phyloP scores from a whole-genome alignment of 2,888 invertebrate species.

The Acanthococcus lagerstroemiae region DNA sequence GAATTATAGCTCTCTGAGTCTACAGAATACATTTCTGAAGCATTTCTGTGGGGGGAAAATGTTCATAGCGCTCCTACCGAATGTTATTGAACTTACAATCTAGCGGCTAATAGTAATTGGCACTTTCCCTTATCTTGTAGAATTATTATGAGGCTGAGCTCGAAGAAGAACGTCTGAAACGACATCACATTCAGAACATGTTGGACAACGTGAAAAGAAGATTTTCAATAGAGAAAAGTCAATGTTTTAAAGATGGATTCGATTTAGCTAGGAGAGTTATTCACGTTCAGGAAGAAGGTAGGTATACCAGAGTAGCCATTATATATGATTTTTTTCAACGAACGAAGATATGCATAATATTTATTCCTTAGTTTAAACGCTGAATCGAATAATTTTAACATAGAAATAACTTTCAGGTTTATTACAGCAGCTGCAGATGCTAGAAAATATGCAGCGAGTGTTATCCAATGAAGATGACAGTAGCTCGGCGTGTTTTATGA shows the following conservation, averaged over 20 bases:
- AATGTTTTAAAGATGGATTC: conserved; percentile 32
- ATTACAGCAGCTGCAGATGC: conserved; percentile 21
- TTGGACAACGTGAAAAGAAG: conserved; percentile 8
- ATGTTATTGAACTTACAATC: too few relatives aligned
- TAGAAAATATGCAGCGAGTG: conserved; percentile 19
- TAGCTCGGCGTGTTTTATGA: too few relatives aligned
- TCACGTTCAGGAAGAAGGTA: conserved; percentile 32
- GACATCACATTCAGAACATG: conserved; percentile 10
- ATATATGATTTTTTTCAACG: background rate
- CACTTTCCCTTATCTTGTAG: conserved; percentile 3
- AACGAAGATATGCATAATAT: background rate
- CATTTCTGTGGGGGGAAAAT: too few relatives aligned
- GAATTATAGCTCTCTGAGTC: too few relatives aligned
- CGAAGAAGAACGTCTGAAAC: conserved; percentile 15
- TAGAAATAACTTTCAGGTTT: conserved; percentile 9
- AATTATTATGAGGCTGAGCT: conserved; percentile 14
- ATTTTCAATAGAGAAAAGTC: conserved; percentile 27
- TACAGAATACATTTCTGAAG: too few relatives aligned
- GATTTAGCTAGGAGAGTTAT: conserved; percentile 31
- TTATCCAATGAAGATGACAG: background rate
- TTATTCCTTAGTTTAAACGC: background rate
- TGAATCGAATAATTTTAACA: background rate
- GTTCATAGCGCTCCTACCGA: too few relatives aligned
- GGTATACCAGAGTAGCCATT: background rate
- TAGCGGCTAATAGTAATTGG: too few relatives aligned